phyloP scores from a whole-genome alignment of 2,888 invertebrate genomes.

The Agrypnus murinus region DNA sequence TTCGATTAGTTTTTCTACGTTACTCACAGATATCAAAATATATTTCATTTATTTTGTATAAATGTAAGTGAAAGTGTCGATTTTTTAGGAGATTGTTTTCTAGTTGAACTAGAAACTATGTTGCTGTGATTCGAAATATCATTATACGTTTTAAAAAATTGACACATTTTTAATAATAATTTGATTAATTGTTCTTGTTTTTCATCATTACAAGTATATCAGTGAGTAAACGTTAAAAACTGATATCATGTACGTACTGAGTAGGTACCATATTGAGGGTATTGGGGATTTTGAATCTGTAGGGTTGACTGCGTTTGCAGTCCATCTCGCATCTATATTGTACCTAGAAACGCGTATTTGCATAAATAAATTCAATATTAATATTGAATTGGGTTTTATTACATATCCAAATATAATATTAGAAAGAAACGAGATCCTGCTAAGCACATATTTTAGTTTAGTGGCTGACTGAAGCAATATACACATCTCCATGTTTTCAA shows the following conservation, averaged over 20 bases:
- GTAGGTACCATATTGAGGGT: conserved; percentile 70
- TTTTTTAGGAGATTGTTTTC: conserved; percentile 14
- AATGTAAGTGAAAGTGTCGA: conserved; percentile 1
- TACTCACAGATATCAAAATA: conserved; percentile 48
- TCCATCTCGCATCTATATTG: conserved; percentile 69
- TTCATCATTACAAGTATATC: conserved; percentile 50
- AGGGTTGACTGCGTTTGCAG: conserved; percentile 65
- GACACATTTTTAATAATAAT: conserved; percentile 47
- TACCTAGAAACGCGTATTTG: conserved; percentile 72
- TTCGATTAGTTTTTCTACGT: conserved; percentile 51
- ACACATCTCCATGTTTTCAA: too few species aligned
- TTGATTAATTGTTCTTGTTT: conserved; percentile 13
- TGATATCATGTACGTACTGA: conserved; percentile 71
- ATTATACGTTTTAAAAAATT: conserved; percentile 29
- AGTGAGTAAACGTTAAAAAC: conserved; percentile 67
- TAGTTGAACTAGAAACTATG: conserved; percentile 17
- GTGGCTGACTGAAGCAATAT: too few species aligned
- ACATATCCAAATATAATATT: neutral
- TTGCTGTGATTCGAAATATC: conserved; percentile 42
- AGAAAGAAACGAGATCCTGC: too few species aligned
- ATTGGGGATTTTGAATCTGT: conserved; percentile 62
- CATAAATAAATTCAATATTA: conserved; percentile 69
- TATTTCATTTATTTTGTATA: conserved; percentile 2
- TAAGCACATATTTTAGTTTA: too few species aligned
- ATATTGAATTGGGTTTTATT: conserved; percentile 46